Conservation (phyloP, 2,888 invertebrate species). For the Hermaeophaga mercurialis region DNA sequence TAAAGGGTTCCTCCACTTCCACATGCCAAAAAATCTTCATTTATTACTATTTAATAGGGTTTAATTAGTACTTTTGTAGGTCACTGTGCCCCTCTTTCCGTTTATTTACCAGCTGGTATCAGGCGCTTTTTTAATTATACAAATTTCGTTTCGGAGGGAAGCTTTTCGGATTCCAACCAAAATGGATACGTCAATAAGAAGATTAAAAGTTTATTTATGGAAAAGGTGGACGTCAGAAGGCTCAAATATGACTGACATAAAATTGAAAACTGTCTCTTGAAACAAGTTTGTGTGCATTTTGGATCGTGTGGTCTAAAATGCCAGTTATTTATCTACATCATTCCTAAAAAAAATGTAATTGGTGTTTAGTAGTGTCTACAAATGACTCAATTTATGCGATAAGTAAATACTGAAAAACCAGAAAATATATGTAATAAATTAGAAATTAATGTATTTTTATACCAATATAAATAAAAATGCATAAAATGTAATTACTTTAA, state of each 20-base stretch:
- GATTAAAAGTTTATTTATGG: constrained; percentile 21
- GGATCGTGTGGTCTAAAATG: too few species aligned
- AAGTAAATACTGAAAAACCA: too few species aligned
- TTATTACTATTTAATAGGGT: constrained; percentile 47
- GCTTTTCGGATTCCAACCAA: constrained; percentile 7
- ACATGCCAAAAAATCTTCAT: constrained; percentile 38
- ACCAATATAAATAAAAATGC: too few species aligned
- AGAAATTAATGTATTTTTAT: too few species aligned
- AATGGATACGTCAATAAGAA: constrained; percentile 21
- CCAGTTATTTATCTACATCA: too few species aligned
- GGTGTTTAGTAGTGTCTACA: too few species aligned
- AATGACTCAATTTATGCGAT: too few species aligned
- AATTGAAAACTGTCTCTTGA: constrained; percentile 7
- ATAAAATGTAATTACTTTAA: too few species aligned
- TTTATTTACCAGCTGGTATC: constrained; percentile 36
- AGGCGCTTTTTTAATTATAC: constrained; percentile 32
- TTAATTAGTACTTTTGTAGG: constrained; percentile 41
- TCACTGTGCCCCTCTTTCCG: constrained; percentile 24
- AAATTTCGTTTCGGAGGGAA: constrained; percentile 13
- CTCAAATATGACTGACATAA: neutral
- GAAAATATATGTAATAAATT: too few species aligned
- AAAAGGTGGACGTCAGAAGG: neutral
- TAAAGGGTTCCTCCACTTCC: constrained; percentile 7
- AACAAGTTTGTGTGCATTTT: neutral
- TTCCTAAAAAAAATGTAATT: too few species aligned